Base-by-base conservation (phyloP, 2,797 vertebrate genomes). In the Pteropus rufus region DNA sequence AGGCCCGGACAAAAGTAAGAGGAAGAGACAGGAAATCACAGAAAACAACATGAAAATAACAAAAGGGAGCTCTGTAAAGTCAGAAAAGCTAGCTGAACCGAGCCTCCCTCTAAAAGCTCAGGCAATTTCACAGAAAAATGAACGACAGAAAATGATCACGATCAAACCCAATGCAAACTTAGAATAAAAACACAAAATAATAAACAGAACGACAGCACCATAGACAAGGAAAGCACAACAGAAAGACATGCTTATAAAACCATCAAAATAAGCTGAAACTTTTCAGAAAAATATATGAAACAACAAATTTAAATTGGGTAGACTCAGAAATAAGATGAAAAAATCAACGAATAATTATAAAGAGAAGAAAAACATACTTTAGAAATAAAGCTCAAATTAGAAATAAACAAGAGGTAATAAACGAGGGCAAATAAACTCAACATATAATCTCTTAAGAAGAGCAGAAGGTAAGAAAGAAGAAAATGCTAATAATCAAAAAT, bases 281-380 rank as follows among this genome's bases (percentile, higher is more conserved):
- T 70, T 91, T 91, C 70, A 76, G 21, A 41, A 44, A 90, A 73
- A 67, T 36, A 31, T 24, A 81, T 31, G 18, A 80, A 80, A 80
- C 12, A 80, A 67, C 21, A 93, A 73, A 69, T 62, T 49, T 58
- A 67, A 81, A 75, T 46, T n/a, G 26, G n/a, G 49, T 75, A 85
- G 75, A 82, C 19, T 90, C 81, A 89, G 54, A 76, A 84, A 84
- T 64, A 90, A 89, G 49, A 56, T n/a, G 77, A 70, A 7, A 93
- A 21, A 91, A 69, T 54, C 52, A 58, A 93, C 31, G 58, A 93
- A 54, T 29, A 62, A 85, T 65, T 69, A 75, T 41, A 81, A 91
- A 58, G 12, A 62, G 29, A 29, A 65, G 56, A 77, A 82, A 52
- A 36, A 1, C 24, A 36, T 58, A 91, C 52, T 60, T 72, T 60